Base-by-base conservation (phyloP, 2,113 vertebrate species). In the Lanius collurio region DNA sequence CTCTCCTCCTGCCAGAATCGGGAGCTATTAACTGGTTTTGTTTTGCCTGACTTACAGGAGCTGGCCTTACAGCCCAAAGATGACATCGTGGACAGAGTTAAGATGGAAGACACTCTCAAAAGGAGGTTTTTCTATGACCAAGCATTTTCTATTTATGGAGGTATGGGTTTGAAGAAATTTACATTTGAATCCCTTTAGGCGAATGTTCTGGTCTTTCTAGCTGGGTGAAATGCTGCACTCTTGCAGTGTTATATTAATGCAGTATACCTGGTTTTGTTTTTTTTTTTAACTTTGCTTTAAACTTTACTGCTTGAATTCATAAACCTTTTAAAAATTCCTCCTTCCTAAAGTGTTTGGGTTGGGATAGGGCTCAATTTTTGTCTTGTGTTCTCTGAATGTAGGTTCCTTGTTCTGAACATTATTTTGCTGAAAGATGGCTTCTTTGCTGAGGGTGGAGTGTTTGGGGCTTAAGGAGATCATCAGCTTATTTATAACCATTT, bases 61-160 rank as follows among this genome's bases (percentile, higher is more conserved):
- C 95, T 99, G 96, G 90, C 99, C 33, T 95, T 99, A 68, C 99
- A 99, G 97, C 98, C 99, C 96, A 99, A 99, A 98, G 99, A 99
- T 98, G 99, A 99, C 90, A 97, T 99, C 1, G 98, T 99, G 64
- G 99, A 99, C 98, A 98, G 99, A 97, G 94, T 96, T 75, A 99
- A 99, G 97, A 99, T 99, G 99, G 99, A 99, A 95, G 99, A 99
- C 67, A 99, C 99, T 9, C 97, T 99, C 52, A 99, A 99, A 95
- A 98, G 99, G 90, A 98, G 99, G 35, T 99, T 99, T 98, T 99
- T 99, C 96, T 99, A 99, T 1, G 99, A 99, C 85, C 99, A 99
- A 96, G 99, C 99, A 24, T 99, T 99, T 91, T 99, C 99, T 92
- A 99, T 99, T 97, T 99, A 99, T 89, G 99, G 99, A 98, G 99